These are phyloP conservation scores for Heliconius aoede DNA, from an alignment of 2,888 invertebrate genomes.

Conservation along the genomic window DNA sequence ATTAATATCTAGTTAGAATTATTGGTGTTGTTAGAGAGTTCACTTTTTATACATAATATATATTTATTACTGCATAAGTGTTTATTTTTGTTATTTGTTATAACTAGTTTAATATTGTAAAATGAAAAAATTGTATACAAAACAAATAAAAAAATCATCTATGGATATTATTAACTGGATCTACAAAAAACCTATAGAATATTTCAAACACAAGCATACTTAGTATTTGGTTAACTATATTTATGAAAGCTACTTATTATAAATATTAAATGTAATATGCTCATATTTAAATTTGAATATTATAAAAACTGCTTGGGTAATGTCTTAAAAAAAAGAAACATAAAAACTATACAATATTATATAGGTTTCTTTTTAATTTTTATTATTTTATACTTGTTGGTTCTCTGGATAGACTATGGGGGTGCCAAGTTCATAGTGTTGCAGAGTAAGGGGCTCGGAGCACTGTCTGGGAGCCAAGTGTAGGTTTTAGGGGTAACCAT, in stretches of 20 bases:
- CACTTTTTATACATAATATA: background rate
- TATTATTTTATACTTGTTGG: background rate
- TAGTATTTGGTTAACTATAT: too few species aligned
- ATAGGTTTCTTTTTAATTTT: background rate
- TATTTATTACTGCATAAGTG: background rate
- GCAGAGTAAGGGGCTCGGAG: background rate
- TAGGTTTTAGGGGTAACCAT: background rate
- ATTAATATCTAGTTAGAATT: constrained; percentile 17
- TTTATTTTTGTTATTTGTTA: background rate
- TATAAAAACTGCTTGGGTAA: background rate
- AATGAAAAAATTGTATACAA: too few species aligned
- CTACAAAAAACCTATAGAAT: too few species aligned
- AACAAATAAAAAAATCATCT: too few species aligned
- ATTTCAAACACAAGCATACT: too few species aligned
- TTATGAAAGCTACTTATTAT: too few species aligned
- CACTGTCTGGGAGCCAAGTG: background rate
- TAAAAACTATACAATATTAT: too few species aligned
- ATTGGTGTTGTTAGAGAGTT: background rate
- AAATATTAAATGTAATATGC: background rate
- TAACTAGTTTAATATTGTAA: too few species aligned
- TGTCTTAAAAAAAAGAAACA: background rate
- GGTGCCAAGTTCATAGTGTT: background rate
- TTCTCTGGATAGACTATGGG: too few species aligned
- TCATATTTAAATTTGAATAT: background rate
- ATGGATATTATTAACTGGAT: too few species aligned